Percentiles rank a stretch among this genome's conserved stretches.
Conservation (phyloP, 2,888 invertebrate species). For the Megaustenia siamemsis region DNA sequence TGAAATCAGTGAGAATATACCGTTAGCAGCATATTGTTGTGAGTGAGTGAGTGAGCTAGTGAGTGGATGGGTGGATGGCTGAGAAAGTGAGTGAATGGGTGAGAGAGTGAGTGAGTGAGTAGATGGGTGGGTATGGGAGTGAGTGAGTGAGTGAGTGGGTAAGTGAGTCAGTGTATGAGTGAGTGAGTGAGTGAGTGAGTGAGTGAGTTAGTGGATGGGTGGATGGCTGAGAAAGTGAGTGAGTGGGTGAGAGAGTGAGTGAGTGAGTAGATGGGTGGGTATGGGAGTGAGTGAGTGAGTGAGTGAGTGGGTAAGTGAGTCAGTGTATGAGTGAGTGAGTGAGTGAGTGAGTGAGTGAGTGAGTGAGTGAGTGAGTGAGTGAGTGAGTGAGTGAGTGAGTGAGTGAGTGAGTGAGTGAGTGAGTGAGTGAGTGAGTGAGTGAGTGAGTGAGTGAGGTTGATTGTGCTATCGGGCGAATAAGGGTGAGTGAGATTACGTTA, state of each 20-base stretch:
- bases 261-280: constrained; percentile 24
- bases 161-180: constrained; percentile 31
- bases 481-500: constrained; percentile 23
- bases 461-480: constrained; percentile 8
- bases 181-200: constrained; percentile 25
- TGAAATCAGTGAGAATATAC: too few species aligned
- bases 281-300: constrained; percentile 33
- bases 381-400: constrained; percentile 15
- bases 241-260: constrained; percentile 33
- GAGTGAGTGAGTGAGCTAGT: too few species aligned
- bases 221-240: neutral
- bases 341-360: constrained; percentile 35
- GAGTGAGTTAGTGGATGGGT: neutral
- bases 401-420: constrained; percentile 15
- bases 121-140: too few species aligned
- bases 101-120: too few species aligned
- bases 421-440: constrained; percentile 20
- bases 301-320: constrained; percentile 18
- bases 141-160: neutral
- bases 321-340: neutral
- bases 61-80: too few species aligned
- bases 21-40: too few species aligned
- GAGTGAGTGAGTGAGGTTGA: constrained; percentile 29
- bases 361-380: constrained; percentile 42
- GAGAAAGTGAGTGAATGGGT: too few species aligned